These are phyloP conservation scores for Dermochelys coriacea DNA, from an alignment of 2,797 vertebrate species.

Conservation along the genomic window DNA sequence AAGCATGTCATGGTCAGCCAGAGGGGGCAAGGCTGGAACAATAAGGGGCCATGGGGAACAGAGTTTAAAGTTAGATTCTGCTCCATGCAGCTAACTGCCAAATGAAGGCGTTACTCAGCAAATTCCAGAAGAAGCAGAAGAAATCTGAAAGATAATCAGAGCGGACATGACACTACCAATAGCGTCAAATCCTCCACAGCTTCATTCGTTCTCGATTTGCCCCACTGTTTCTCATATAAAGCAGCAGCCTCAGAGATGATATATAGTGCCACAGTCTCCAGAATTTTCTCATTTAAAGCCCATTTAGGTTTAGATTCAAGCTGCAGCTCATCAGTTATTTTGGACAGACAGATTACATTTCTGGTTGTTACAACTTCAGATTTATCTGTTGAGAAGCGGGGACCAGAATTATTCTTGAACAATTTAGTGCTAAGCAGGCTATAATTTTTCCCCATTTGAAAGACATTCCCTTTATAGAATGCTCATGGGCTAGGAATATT, in stretches of 20 bases:
- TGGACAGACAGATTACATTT: constrained; percentile 39
- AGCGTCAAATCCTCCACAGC: rapidly evolving
- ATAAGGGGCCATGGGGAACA: neutral
- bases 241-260: neutral
- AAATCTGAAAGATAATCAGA: neutral
- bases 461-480: neutral
- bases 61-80: neutral
- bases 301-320: constrained; percentile 25
- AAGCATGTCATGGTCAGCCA: neutral
- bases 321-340: neutral
- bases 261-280: neutral
- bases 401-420: constrained; percentile 60
- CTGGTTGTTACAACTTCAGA: constrained; percentile 22
- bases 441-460: neutral
- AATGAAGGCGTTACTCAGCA: rapidly evolving
- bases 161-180: neutral
- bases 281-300: neutral
- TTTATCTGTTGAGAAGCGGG: constrained; percentile 8
- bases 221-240: neutral
- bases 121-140: rapidly evolving
- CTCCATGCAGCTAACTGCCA: rapidly evolving
- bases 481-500: neutral
- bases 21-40: neutral
- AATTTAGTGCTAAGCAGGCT: constrained; percentile 11
- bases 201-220: neutral